phyloP scores from a whole-genome alignment of 2,888 invertebrate species.

The Chrysodeixis includens region DNA sequence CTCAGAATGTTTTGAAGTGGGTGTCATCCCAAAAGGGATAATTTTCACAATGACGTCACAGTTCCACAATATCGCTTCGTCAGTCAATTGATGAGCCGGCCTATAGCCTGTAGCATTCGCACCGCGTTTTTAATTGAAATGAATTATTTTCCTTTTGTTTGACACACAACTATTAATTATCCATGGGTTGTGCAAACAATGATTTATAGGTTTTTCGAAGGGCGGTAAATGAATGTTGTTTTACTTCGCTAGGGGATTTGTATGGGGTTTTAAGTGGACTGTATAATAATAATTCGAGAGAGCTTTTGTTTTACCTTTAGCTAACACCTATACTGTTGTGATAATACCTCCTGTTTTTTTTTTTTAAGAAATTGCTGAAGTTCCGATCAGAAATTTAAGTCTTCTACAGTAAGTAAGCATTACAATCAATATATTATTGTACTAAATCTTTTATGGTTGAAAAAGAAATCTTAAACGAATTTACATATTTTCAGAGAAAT shows the following conservation, averaged over 20 bases:
- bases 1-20: not conserved
- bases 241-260: not conserved
- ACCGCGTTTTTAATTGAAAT: constrained; percentile 31
- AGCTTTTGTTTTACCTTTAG: too few species aligned
- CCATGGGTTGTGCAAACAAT: constrained; percentile 13
- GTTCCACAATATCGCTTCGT: constrained; percentile 18
- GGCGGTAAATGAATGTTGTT: not conserved
- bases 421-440: too few species aligned
- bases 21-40: not conserved
- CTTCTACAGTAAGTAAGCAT: too few species aligned
- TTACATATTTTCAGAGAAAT: not conserved
- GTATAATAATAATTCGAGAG: too few species aligned
- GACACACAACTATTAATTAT: constrained; percentile 33
- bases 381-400: too few species aligned
- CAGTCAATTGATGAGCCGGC: constrained; percentile 35
- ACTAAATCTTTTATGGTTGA: not conserved
- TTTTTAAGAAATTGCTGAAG: too few species aligned
- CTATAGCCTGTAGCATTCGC: constrained; percentile 31
- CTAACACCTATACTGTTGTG: too few species aligned
- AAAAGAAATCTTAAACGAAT: not conserved
- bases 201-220: constrained; percentile 14
- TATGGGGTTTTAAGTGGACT: not conserved
- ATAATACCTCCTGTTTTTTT: too few species aligned
- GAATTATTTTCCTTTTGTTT: constrained; percentile 34
- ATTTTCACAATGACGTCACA: constrained; percentile 17